A percentile compares a stretch with the other conserved stretches of the same genome.
phyloP scores from a whole-genome alignment of 2,797 vertebrate species.

The Bradypodion pumilum region DNA sequence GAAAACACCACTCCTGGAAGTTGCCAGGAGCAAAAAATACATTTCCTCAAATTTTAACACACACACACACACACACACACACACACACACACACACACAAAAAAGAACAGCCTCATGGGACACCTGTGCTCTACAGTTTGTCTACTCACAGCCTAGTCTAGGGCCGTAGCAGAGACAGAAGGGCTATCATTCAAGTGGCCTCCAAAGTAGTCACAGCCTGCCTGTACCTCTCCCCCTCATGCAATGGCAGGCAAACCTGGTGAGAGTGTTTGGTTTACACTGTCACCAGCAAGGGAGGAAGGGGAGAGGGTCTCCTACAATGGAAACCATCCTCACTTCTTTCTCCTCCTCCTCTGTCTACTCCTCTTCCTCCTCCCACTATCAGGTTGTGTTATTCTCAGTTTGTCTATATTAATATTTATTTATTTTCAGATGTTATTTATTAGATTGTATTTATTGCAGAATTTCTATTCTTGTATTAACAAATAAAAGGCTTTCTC shows the following conservation, averaged over 20 bases:
- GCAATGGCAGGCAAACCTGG: constrained; percentile 52
- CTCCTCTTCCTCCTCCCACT: constrained; percentile 50
- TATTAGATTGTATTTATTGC: constrained; percentile 84
- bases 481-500: constrained; percentile 81
- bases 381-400: constrained; percentile 50
- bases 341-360: constrained; percentile 9
- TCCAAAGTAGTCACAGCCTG: background rate
- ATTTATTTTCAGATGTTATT: constrained; percentile 84
- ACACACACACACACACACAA: no score
- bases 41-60: no score
- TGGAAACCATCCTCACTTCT: background rate
- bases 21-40: no score
- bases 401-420: constrained; percentile 78
- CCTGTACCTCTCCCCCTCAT: constrained; percentile 34
- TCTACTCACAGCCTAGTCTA: no score
- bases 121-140: no score
- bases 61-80: no score
- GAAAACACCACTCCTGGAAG: no score
- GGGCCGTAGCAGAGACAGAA: background rate
- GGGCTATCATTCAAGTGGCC: background rate
- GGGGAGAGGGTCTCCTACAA: constrained; percentile 37
- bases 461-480: constrained; percentile 84
- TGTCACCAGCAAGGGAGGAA: constrained; percentile 50
- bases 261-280: constrained; percentile 68
- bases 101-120: no score